These are phyloP conservation scores for Ostrea edulis DNA, from an alignment of 1,140 invertebrate species.

Conservation along the genomic window DNA sequence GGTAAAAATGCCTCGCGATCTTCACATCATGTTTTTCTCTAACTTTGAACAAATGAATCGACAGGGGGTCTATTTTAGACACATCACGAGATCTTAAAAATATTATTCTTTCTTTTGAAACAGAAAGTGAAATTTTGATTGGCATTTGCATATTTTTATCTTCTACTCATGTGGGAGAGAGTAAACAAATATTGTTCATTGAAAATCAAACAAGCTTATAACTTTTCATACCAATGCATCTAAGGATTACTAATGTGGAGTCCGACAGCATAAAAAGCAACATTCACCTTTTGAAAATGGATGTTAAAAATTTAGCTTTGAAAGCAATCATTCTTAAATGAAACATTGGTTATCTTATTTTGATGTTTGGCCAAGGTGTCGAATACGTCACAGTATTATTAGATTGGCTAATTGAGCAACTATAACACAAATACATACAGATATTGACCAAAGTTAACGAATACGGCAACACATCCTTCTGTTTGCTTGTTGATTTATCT, in stretches of 20 bases:
- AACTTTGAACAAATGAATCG: neutral
- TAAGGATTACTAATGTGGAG: neutral
- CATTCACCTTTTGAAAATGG: too few relatives aligned
- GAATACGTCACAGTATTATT: too few relatives aligned
- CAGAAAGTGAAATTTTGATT: slow-evolving; percentile 21
- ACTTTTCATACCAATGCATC: neutral
- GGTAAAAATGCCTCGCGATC: neutral
- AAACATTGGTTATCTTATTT: too few relatives aligned
- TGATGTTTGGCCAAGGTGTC: too few relatives aligned
- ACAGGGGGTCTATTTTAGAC: neutral
- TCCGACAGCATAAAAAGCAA: neutral
- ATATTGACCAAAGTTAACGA: too few relatives aligned
- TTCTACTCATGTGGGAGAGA: neutral
- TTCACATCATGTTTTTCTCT: slow-evolving; percentile 6
- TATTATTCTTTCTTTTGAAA: slow-evolving; percentile 18
- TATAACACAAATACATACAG: too few relatives aligned
- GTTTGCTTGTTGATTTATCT: too few relatives aligned
- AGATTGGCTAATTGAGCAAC: too few relatives aligned
- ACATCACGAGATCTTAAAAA: slow-evolving; percentile 4
- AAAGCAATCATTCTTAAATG: too few relatives aligned
- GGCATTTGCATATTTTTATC: slow-evolving; percentile 11
- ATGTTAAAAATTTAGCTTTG: too few relatives aligned
- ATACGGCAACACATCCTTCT: too few relatives aligned
- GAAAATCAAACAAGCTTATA: slow-evolving; percentile 25
- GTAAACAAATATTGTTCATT: slow-evolving; percentile 30